A percentile compares a stretch with the other conserved stretches of the same genome.
phyloP scores from a whole-genome alignment of 2,113 vertebrate species.

The Sisor rabdophorus region DNA sequence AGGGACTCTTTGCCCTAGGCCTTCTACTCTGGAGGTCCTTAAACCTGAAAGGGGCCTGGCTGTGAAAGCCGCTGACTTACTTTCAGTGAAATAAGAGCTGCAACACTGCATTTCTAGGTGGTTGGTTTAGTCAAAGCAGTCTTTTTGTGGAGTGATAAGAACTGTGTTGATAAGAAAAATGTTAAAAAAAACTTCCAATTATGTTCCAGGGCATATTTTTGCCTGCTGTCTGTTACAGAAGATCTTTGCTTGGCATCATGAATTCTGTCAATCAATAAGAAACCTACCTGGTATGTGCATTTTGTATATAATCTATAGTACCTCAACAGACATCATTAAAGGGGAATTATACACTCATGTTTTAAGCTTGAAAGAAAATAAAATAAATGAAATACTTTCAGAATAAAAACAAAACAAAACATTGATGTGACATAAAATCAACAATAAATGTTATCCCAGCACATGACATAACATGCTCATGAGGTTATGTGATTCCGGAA shows the following conservation, averaged over 20 bases:
- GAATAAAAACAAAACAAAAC: not conserved
- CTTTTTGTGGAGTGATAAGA: too few relatives aligned
- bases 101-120: too few relatives aligned
- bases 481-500: not conserved
- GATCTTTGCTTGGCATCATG: constrained; percentile 49
- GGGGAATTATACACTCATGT: not conserved
- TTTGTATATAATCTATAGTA: too few relatives aligned
- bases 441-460: not conserved
- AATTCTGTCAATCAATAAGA: constrained; percentile 29
- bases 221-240: constrained; percentile 45
- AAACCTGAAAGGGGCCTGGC: too few relatives aligned
- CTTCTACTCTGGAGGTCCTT: too few relatives aligned
- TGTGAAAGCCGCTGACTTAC: too few relatives aligned
- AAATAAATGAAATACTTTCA: not conserved
- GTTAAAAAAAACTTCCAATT: constrained; percentile 55
- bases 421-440: not conserved
- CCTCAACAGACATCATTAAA: not conserved
- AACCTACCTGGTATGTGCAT: not conserved
- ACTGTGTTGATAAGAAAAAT: not conserved
- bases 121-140: too few relatives aligned
- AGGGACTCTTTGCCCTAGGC: too few relatives aligned
- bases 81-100: too few relatives aligned
- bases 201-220: constrained; percentile 58
- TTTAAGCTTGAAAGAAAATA: not conserved
- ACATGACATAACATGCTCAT: too few relatives aligned